Evolutionary conservation across 2,797 vertebrate genomes (phyloP).

Genomic region (Thaleichthys pacificus): DNA sequence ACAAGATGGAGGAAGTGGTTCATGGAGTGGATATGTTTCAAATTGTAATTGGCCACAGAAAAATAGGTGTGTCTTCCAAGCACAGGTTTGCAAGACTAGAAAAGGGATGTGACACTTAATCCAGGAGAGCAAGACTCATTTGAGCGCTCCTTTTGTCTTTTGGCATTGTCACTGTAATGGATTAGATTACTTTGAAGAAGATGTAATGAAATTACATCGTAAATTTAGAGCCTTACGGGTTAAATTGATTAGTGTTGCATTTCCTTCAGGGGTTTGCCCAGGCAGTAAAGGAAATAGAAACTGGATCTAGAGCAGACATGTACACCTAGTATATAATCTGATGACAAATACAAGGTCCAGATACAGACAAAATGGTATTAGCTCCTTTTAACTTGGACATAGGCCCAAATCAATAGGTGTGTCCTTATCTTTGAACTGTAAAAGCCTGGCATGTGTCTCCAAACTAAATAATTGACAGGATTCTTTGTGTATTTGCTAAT

Average conservation of each 20-base stretch:
- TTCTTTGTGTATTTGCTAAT: no score
- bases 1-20: slow-evolving; percentile 10
- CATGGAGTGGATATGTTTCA: slow-evolving; percentile 22
- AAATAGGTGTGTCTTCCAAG: background rate
- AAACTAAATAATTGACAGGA: no score
- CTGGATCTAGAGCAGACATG: background rate
- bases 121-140: slow-evolving; percentile 1
- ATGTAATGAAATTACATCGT: slow-evolving; percentile 7
- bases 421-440: no score
- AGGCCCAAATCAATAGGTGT: no score
- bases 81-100: background rate
- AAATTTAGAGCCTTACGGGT: slow-evolving; percentile 1
- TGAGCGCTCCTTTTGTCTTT: background rate
- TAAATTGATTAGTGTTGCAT: background rate
- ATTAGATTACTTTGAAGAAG: slow-evolving; percentile 11
- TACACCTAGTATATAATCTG: background rate
- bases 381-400: background rate
- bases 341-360: slow-evolving; percentile 7
- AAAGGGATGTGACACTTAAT: background rate
- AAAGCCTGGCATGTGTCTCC: no score
- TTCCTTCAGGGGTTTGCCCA: slow-evolving; percentile 5
- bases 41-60: slow-evolving; percentile 18
- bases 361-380: background rate
- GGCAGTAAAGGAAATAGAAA: background rate
- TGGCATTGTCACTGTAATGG: slow-evolving; percentile 1